phyloP scores from a whole-genome alignment of 92 coral and sea anemone genomes.

The Galaxea fascicularis region DNA sequence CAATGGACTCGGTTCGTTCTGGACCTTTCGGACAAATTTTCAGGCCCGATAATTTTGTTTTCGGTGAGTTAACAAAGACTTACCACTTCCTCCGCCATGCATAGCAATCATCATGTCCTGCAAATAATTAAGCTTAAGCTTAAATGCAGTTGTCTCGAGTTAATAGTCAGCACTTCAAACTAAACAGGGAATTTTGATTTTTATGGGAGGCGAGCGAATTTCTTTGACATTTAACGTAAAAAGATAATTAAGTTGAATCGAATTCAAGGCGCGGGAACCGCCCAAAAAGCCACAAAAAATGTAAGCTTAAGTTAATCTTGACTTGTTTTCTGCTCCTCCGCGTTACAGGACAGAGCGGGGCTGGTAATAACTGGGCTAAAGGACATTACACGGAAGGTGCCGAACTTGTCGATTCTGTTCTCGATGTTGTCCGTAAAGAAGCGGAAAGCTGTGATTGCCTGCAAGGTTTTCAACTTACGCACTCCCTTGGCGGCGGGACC shows the following conservation, averaged over 20 bases:
- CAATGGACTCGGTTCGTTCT: constrained; percentile 99
- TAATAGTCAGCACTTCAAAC: too few relatives aligned
- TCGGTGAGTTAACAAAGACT: constrained; percentile 72
- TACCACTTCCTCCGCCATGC: neutral
- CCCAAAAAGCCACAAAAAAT: too few relatives aligned
- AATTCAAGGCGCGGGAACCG: too few relatives aligned
- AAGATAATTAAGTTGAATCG: too few relatives aligned
- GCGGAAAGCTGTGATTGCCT: constrained; percentile 97
- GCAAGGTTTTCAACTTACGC: constrained; percentile 98
- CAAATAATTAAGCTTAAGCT: too few relatives aligned
- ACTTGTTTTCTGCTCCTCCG: neutral
- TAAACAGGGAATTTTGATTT: too few relatives aligned
- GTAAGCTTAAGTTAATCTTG: neutral
- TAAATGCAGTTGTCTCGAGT: too few relatives aligned
- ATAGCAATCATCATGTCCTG: too few relatives aligned
- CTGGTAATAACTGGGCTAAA: constrained; percentile 98
- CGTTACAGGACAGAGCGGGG: constrained; percentile 93
- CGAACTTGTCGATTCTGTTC: constrained; percentile 94
- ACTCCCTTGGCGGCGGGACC: constrained; percentile 98
- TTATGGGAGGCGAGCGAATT: too few relatives aligned
- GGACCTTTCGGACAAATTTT: constrained; percentile 99
- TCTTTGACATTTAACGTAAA: too few relatives aligned
- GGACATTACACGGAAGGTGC: constrained; percentile 99
- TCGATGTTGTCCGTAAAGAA: constrained; percentile 96
- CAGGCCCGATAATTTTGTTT: constrained; percentile 99